Conservation (phyloP, 30 jellyfish, hydroid and myxozoan species). For the Nemopilema nomurai region DNA sequence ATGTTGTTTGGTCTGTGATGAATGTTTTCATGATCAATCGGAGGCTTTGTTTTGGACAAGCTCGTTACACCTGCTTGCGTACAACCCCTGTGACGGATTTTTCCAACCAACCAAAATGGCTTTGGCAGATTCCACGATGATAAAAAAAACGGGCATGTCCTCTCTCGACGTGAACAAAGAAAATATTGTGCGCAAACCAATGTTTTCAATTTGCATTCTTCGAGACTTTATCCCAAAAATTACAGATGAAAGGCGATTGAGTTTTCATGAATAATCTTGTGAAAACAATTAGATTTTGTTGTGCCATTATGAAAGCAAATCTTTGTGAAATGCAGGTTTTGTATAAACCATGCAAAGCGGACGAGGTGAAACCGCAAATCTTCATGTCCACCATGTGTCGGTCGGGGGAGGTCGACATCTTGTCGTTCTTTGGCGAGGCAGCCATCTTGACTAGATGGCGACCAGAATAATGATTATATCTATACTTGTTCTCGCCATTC, state of each 20-base stretch:
- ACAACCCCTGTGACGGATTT: background rate
- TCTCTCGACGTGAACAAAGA: background rate
- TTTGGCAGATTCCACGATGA: background rate
- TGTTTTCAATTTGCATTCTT: background rate
- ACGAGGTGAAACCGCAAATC: background rate
- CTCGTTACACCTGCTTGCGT: background rate
- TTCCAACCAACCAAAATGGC: background rate
- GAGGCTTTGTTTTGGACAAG: background rate
- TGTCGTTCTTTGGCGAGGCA: background rate
- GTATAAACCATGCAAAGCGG: background rate
- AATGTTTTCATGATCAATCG: background rate
- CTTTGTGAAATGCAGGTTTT: background rate
- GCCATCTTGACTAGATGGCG: no score
- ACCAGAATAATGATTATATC: no score
- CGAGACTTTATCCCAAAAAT: background rate
- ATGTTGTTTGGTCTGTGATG: background rate
- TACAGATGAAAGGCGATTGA: constrained; percentile 2
- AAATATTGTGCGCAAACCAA: background rate
- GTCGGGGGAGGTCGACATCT: background rate
- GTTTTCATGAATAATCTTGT: background rate
- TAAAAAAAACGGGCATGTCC: background rate
- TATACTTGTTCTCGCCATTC: no score
- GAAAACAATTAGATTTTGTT: constrained; percentile 10
- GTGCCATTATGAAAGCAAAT: background rate
- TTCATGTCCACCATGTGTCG: background rate